Evolutionary conservation across 2,113 vertebrate genomes (phyloP).

Genomic region (Nothoprocta pentlandii): DNA sequence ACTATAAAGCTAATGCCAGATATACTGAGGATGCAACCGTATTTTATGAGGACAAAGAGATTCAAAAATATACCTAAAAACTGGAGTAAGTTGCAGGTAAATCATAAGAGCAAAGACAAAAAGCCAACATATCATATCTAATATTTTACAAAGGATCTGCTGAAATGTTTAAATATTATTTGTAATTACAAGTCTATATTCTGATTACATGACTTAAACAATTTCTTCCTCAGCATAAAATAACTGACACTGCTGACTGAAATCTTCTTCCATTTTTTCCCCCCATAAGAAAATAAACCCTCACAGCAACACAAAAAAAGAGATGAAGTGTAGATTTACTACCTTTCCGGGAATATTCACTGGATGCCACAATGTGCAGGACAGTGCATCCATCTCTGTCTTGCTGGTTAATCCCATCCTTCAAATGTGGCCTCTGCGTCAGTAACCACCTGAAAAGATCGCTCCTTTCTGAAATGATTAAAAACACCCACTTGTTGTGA

Average conservation of each 20-base stretch:
- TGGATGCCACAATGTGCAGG: slow-evolving; percentile 76
- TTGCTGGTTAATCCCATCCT: slow-evolving; percentile 76
- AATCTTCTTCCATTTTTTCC: background rate
- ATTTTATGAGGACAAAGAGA: background rate
- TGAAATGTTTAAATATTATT: background rate
- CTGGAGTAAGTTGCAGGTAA: background rate
- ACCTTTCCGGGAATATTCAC: slow-evolving; percentile 71
- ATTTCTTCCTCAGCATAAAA: background rate
- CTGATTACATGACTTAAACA: background rate
- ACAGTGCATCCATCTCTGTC: slow-evolving; percentile 77
- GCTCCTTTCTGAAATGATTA: slow-evolving; percentile 71
- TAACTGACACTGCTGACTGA: background rate
- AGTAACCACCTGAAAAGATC: slow-evolving; percentile 79
- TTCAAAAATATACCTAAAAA: background rate
- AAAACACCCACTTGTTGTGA: background rate
- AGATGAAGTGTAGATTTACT: slow-evolving; percentile 15
- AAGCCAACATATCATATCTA: background rate
- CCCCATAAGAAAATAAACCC: background rate
- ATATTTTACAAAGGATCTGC: background rate
- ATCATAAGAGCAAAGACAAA: background rate
- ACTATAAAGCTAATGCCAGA: background rate
- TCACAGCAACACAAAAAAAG: background rate
- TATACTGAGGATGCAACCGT: background rate
- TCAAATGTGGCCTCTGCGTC: slow-evolving; percentile 70
- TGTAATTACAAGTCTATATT: background rate